Base-by-base conservation (phyloP, 2,888 invertebrate genomes). In the Phyto melanocephala region DNA sequence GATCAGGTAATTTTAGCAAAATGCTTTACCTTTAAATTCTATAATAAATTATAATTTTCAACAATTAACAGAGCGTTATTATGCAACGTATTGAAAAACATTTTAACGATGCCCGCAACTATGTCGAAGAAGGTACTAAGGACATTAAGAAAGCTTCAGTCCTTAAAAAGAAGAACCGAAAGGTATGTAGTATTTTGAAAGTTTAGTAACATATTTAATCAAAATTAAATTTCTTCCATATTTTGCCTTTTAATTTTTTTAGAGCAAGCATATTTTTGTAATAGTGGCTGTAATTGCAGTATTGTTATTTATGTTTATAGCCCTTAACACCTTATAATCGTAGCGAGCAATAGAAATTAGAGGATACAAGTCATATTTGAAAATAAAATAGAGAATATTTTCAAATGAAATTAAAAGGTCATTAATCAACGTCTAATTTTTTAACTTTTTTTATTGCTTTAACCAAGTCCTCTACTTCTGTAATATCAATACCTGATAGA, bases 11-110 rank as follows among this genome's bases (percentile, higher is more conserved):
- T 28, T 60, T 7, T 33, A 20, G 2, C 40, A 33, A 6, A 28
- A 45, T 5, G 4, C 8, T 6, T 24, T 42, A n/a, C 15, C 35
- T 11, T 20, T 35, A 20, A 35, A 24, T 24, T 42, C 3, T 28
- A 8, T 22, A 6, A 42, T 3, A 15, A 50, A 3, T 37, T 35
- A 42, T 3, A 15, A 50, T 1, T 37, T 35, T 33, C 8, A 11
- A 7, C 15, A 42, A 76, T 52, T 35, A 4, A 81, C 20, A 47
- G 82, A 45, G 82, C 35, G 60, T 47, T 6, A 54, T 82, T 20
- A 76, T 79, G 63, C 82, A 82, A 56, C 20, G 67, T n/a, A 82
- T 82, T 15, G 82, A 82, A 75, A 82, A 82, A 28, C 82, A 82
- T 76, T 82, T 70, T 17, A 7, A 65, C 7, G 82, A 82, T 76